Conservation (phyloP, 2,113 vertebrate genomes). For the Felis chaus region DNA sequence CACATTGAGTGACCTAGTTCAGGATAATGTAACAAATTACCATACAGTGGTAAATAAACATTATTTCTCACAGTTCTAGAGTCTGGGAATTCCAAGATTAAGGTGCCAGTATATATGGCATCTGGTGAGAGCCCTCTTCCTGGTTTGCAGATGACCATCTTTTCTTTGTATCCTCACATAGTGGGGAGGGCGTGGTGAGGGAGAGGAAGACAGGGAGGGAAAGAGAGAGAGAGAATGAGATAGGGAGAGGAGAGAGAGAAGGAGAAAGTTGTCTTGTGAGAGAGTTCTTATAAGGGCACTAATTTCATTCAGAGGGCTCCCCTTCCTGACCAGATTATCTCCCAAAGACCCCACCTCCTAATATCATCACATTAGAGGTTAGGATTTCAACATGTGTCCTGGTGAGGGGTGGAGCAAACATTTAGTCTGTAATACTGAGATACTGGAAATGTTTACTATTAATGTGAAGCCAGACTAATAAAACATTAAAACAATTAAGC, state of each 20-base stretch:
- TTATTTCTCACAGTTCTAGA: background rate
- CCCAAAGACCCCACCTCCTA: background rate
- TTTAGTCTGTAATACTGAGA: background rate
- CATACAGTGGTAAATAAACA: background rate
- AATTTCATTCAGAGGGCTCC: background rate
- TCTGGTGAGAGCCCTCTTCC: background rate
- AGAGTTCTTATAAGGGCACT: background rate
- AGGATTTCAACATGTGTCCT: background rate
- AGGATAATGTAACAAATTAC: background rate
- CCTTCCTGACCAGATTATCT: background rate
- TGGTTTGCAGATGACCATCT: background rate
- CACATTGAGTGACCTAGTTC: background rate
- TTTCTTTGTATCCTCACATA: background rate
- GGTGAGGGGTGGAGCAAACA: background rate
- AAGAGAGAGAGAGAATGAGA: background rate
- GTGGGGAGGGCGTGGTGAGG: background rate
- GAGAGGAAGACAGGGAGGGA: background rate
- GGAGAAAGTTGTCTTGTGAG: background rate
- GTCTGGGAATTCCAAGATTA: background rate
- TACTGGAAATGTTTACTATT: background rate
- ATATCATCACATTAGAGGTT: background rate
- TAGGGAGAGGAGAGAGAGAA: background rate
- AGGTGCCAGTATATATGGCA: background rate
- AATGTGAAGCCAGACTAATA: background rate
- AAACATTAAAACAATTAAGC: slow-evolving; percentile 24